Conservation (phyloP, 2,797 vertebrate genomes). For the Capromys pilorides region DNA sequence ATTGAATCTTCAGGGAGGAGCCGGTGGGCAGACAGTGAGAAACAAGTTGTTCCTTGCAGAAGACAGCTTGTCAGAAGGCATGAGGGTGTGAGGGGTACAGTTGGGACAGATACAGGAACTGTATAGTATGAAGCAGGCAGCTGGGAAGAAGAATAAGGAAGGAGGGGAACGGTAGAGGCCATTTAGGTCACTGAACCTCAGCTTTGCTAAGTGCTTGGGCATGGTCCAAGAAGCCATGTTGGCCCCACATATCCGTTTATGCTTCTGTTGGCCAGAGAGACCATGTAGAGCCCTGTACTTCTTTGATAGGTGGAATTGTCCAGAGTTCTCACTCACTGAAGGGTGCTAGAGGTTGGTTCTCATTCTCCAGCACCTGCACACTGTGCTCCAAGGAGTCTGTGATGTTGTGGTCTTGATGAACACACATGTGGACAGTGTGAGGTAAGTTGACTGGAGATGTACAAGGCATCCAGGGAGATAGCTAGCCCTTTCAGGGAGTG, state of each 20-base stretch:
- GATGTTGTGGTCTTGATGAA: neutral
- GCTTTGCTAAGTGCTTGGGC: neutral
- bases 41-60: neutral
- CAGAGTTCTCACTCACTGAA: neutral
- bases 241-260: neutral
- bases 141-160: neutral
- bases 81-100: rapidly evolving
- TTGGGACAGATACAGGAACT: neutral
- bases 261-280: neutral
- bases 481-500: neutral
- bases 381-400: neutral
- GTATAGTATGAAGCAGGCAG: neutral
- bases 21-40: neutral
- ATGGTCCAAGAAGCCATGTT: neutral
- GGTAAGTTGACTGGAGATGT: neutral
- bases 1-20: neutral
- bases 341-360: neutral
- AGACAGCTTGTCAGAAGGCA: neutral
- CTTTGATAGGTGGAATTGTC: neutral
- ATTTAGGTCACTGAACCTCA: neutral
- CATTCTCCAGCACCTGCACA: rapidly evolving
- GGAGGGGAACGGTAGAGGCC: neutral
- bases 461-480: neutral
- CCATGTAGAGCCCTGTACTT: neutral
- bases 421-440: neutral